Evolutionary conservation across 1,140 invertebrate species (phyloP), one percentile per base, ranked within the genome.

Genomic region (Drosophila nigromelanica): DNA sequence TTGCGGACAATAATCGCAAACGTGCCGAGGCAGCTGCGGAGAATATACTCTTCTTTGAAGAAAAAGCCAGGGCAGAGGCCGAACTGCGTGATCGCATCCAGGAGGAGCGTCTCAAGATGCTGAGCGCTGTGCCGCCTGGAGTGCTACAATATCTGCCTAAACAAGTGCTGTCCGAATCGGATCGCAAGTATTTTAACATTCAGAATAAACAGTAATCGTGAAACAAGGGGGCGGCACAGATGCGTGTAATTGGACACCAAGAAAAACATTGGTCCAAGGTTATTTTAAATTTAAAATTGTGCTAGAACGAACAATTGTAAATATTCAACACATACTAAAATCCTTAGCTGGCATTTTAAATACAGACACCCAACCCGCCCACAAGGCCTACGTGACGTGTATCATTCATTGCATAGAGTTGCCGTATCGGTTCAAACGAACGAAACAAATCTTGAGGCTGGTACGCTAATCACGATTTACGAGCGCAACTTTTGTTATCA

Each of bases 351-450:
- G 8, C 21, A 56, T 39, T 70, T 70, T 7, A 63, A 77, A 78
- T 68, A 40, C 7, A 35, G 15, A 12, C 73, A 52, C 58, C 62
- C 69, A 62, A 55, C 40, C 70, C 67, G 59, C 70, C 74, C 74
- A 69, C 33, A 30, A 6, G 61, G 77, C 48, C 42, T 86, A 86
- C 82, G 82, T 86, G 82, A 81, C 78, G 82, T 76, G 62, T 60
- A 51, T 55, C 81, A 85, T 62, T 42, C 18, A 21, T 12, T 5
- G 5, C 24, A 0, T 3, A 43, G 48, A 11, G 51, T 33, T 69
- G 70, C 74, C 58, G 52, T 14, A 62, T 12, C n/a, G 42, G 21
- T 14, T 30, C 21, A 11, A 35, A 18, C 18, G 8, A 10, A 8
- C 5, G 42, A 52, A 58, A 61, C 27, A 73, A 48, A 8, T 11